These are phyloP conservation scores for Grammomys dolichurus DNA, from an alignment of 2,113 vertebrate species.

Conservation along the genomic window DNA sequence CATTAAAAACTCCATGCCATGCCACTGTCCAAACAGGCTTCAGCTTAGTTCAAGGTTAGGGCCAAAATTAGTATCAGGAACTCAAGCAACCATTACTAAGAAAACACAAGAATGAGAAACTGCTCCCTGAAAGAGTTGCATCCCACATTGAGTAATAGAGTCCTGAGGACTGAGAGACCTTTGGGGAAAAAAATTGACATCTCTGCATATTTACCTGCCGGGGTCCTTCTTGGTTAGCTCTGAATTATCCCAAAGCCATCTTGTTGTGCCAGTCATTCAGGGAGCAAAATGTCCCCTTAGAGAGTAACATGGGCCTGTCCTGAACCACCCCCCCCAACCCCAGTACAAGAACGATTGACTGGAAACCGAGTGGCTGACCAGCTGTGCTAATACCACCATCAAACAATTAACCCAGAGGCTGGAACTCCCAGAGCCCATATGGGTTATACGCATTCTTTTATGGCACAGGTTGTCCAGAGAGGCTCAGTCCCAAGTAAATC, in stretches of 20 bases:
- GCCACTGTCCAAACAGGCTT: too few species aligned
- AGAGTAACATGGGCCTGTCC: background rate
- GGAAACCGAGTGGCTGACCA: background rate
- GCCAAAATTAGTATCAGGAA: background rate
- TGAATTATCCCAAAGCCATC: background rate
- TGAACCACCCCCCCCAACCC: fast-evolving
- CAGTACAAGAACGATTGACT: background rate
- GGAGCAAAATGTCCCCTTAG: background rate
- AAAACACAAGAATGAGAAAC: background rate
- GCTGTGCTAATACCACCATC: too few species aligned
- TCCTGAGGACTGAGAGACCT: background rate
- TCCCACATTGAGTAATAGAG: background rate
- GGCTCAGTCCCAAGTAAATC: background rate
- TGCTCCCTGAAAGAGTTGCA: background rate
- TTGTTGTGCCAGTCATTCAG: background rate
- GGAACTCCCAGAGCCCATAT: background rate
- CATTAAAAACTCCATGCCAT: background rate
- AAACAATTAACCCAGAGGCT: background rate
- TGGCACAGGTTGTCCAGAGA: background rate
- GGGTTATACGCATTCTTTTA: background rate
- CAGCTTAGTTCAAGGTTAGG: background rate
- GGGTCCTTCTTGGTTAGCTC: background rate
- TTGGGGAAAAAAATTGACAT: background rate
- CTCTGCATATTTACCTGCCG: background rate
- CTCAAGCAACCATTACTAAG: background rate